Percentiles rank a stretch among this genome's conserved stretches.
These are phyloP conservation scores for Halichoerus grypus DNA, from an alignment of 2,113 vertebrate species.

Conservation along the genomic window DNA sequence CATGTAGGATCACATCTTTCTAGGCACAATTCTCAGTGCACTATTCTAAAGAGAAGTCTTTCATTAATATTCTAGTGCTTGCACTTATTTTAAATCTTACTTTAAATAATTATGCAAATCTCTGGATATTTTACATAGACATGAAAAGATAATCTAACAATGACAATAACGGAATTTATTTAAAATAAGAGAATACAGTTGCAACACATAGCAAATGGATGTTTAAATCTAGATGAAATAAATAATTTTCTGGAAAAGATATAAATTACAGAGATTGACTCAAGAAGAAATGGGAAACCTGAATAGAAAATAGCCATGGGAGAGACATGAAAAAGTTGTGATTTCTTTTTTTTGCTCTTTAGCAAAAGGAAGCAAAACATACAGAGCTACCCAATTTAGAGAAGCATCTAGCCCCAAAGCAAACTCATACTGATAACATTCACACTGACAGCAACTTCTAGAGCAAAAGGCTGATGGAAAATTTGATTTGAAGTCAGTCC, in stretches of 20 bases:
- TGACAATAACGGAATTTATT: neutral
- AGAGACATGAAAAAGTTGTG: neutral
- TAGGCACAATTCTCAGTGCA: neutral
- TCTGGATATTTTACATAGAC: neutral
- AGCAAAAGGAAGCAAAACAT: neutral
- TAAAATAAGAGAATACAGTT: conserved; percentile 21
- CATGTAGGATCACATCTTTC: neutral
- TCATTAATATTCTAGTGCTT: neutral
- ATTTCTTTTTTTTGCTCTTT: neutral
- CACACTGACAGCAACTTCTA: neutral
- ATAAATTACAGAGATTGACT: neutral
- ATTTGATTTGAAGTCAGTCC: neutral
- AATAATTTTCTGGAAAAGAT: conserved; percentile 45
- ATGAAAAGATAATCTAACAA: conserved; percentile 8
- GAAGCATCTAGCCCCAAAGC: neutral
- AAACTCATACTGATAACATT: neutral
- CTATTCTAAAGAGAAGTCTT: neutral
- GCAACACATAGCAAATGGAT: neutral
- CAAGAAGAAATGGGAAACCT: neutral
- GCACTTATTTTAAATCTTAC: neutral
- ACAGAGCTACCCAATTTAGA: neutral
- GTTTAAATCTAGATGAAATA: conserved; percentile 52
- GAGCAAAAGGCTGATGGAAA: conserved; percentile 47
- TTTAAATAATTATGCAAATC: neutral
- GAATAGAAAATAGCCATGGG: neutral